phyloP scores from a whole-genome alignment of 2,113 vertebrate species.

The Phalacrocorax pelagicus region DNA sequence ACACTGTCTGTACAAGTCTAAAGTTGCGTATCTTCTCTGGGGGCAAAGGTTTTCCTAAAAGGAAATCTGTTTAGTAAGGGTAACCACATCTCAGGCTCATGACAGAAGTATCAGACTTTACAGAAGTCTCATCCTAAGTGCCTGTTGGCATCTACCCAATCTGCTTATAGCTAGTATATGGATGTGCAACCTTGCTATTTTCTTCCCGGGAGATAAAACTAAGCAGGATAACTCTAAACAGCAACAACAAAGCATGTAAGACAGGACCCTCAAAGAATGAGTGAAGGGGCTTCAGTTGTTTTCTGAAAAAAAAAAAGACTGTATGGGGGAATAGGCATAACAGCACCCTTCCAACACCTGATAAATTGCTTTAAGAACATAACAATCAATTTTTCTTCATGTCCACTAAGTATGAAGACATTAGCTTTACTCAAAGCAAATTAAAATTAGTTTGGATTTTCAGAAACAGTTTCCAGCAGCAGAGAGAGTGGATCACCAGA shows the following conservation, averaged over 20 bases:
- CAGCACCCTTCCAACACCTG: neutral
- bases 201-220: neutral
- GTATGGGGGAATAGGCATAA: neutral
- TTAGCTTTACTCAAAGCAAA: neutral
- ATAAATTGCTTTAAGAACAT: neutral
- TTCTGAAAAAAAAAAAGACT: neutral
- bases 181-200: neutral
- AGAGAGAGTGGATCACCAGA: neutral
- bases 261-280: neutral
- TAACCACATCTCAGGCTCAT: neutral
- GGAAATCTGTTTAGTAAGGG: neutral
- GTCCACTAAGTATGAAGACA: neutral
- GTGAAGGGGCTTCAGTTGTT: neutral
- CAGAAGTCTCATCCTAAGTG: neutral
- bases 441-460: neutral
- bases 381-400: neutral
- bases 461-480: neutral
- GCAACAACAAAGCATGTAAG: neutral
- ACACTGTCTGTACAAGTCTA: neutral
- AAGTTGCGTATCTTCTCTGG: accelerated
- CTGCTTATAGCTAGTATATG: neutral
- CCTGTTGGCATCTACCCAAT: accelerated
- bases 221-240: neutral
- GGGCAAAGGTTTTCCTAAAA: neutral
- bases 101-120: neutral